Evolutionary conservation across 2,113 vertebrate species (phyloP).

Genomic region (Pampusana beccarii): DNA sequence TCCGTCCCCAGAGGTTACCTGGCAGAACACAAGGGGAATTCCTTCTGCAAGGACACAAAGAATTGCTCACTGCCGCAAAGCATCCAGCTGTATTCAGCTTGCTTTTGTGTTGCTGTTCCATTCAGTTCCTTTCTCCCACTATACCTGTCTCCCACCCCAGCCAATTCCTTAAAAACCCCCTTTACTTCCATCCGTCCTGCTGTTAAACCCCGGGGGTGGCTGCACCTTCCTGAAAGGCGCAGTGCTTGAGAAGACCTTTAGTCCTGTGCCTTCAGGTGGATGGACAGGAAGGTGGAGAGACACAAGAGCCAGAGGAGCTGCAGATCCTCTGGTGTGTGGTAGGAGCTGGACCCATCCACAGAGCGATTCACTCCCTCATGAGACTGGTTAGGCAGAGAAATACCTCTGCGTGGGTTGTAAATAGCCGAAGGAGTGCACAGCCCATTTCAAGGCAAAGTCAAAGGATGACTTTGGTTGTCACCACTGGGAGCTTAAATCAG

Average conservation of each 20-base stretch:
- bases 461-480: background rate
- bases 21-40: background rate
- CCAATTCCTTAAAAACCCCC: background rate
- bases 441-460: background rate
- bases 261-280: accelerated
- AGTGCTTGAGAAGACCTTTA: background rate
- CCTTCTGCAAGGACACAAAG: background rate
- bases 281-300: background rate
- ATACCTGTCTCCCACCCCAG: background rate
- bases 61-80: background rate
- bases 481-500: background rate
- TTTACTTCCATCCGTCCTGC: background rate
- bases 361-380: background rate
- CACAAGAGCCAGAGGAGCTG: background rate
- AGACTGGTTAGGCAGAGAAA: background rate
- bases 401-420: background rate
- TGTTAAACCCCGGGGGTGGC: accelerated
- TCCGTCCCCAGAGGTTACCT: background rate
- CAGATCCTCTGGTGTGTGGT: background rate
- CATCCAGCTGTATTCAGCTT: background rate
- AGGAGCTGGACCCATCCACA: accelerated
- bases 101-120: background rate
- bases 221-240: background rate
- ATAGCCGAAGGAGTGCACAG: background rate
- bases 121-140: background rate